Evolutionary conservation across 2,888 invertebrate species (phyloP).

Genomic region (Eulithis prunata): DNA sequence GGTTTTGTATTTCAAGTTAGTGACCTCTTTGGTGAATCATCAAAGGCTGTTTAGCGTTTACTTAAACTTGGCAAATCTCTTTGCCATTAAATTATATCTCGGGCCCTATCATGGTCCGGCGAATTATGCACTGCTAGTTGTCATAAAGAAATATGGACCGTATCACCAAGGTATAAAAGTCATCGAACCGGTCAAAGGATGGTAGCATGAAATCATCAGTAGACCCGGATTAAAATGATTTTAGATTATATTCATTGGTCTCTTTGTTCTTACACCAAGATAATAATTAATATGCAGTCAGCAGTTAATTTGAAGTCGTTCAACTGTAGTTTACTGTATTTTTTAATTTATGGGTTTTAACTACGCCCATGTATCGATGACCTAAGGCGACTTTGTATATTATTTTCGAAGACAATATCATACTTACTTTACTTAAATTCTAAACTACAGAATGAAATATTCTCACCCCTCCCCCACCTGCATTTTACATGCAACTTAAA

Average conservation of each 20-base stretch:
- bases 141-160: no score
- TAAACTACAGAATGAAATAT: no score
- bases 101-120: slow-evolving; percentile 9
- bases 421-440: no score
- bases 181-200: no score
- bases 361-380: slow-evolving; percentile 20
- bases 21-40: slow-evolving; percentile 71
- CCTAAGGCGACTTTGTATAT: slow-evolving; percentile 23
- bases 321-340: slow-evolving; percentile 30
- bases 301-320: slow-evolving; percentile 34
- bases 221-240: no score
- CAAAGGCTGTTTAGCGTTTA: slow-evolving; percentile 53
- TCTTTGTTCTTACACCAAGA: slow-evolving; percentile 28
- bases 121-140: no score
- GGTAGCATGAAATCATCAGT: no score
- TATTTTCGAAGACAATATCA: neutral
- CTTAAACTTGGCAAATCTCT: slow-evolving; percentile 47
- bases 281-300: slow-evolving; percentile 33
- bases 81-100: slow-evolving; percentile 38
- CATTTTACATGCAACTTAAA: no score
- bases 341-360: slow-evolving; percentile 24
- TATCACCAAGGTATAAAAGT: no score
- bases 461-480: no score
- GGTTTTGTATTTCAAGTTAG: slow-evolving; percentile 63
- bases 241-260: slow-evolving; percentile 6